Evolutionary conservation across 1,140 invertebrate species (phyloP), one percentile per base, ranked within the genome.

Genomic region (Calliopsis andreniformis): DNA sequence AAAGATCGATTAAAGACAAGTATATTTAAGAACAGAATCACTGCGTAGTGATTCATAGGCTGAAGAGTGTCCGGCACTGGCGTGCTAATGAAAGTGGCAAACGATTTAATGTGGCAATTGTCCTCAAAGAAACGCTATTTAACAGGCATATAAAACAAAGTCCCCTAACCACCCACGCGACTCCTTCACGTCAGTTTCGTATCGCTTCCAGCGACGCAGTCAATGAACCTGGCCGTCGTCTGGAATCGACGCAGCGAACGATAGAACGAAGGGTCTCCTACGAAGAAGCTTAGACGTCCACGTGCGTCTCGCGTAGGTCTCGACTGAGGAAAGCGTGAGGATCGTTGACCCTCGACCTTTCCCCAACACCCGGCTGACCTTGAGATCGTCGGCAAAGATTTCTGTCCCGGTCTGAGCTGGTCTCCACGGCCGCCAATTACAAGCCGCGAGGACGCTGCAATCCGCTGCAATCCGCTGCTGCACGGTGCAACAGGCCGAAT

Each of bases 311-410:
- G 23, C 47, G n/a, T 53, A 47, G n/a, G 28, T 58, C n/a, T 20
- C 56, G 23, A 25, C n/a, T 42, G 72, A 61, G 76, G 69, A 82
- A 77, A 14, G 61, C 42, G 23, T 12, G 47, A 18, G 42, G 58
- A 71, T 62, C 72, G 66, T 66, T 76, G 66, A 77, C 61, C 79
- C 61, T 30, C 79, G 72, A 82, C 66, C 53, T 62, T 62, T 71
- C n/a, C 12, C 42, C 58, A 49, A 76, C 59, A 49, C 51, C 62
- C 51, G 43, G 10, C 59, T 61, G 72, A 82, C 72, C 66, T 82
- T 82, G 66, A 80, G 72, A 81, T 82, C 47, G 59, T 18, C 39
- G 25, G n/a, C 63, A 56, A 82, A 78, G 79, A 78, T 80, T 45
- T 53, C 55, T 51, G 25, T 39, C 58, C 55, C 6, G 77, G 47